Base-by-base conservation (phyloP, 2,113 vertebrate genomes). In the Hypomesus transpacificus region DNA sequence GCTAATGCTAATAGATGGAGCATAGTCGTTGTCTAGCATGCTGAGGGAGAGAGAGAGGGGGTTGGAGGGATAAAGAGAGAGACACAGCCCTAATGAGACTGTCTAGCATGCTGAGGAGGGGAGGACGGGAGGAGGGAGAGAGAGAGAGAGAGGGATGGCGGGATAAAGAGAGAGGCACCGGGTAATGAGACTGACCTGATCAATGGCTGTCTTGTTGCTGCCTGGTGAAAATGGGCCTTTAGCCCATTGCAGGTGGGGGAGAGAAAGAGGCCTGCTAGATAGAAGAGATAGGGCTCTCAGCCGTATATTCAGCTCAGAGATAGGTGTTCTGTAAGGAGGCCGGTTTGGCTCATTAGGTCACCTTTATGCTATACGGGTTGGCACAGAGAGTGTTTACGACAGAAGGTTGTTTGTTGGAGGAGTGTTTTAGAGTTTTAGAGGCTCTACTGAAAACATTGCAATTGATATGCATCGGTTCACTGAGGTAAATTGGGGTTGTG, bases 161-260 rank as follows among this genome's bases (percentile, higher is more conserved):
- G 3, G 54, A 56, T 20, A 56, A 56, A 18, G 67, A 65, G 18
- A 65, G 31, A 50, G 18, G 20, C 59, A 70, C 84, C 69, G 54
- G 81, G 87, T 91, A 92, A 91, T 92, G 91, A 92, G 89, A 85
- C 85, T 82, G 87, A 83, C 84, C 86, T 89, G 89, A 91, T 92
- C 90, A 91, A 92, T 92, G 88, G 85, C 84, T 79, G 78, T 87
- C 87, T 89, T 92, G 91, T 90, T 90, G 83, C 83, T 59, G 78
- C 63, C 39, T 34, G 80, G 81, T 78, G 82, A 84, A 84, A 90
- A 81, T 79, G 82, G 83, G 83, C 77, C 75, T 78, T 74, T 66
- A 73, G 87, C 84, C 83, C 79, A 39, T 31, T 76, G 89, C 86
- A 86, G 86, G 87, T 88, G 88, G 87, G 85, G 82, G 73, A 28